Evolutionary conservation across 2,888 invertebrate species (phyloP).

Genomic region (Nymphalis urticae): DNA sequence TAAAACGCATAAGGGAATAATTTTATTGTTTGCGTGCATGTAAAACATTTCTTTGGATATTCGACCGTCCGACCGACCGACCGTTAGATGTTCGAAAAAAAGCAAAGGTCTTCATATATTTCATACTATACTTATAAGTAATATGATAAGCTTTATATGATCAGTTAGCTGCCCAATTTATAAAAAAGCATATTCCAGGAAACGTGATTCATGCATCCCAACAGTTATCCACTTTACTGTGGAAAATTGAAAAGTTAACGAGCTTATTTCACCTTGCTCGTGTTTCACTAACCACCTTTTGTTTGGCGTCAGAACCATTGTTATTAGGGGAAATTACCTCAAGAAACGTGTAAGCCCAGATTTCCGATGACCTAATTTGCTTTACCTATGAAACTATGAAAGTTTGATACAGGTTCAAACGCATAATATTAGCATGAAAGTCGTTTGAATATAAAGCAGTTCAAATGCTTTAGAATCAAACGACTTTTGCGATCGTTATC

Average conservation of each 20-base stretch:
- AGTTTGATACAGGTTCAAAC: slow-evolving; percentile 12
- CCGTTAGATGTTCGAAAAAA: too few species aligned
- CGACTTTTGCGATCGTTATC: slow-evolving; percentile 11
- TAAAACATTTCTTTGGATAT: too few species aligned
- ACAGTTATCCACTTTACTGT: slow-evolving; percentile 44
- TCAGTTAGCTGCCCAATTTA: neutral
- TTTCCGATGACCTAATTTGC: slow-evolving; percentile 53
- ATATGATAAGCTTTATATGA: neutral
- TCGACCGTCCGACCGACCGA: too few species aligned
- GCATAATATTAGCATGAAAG: slow-evolving; percentile 8
- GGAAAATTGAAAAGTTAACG: slow-evolving; percentile 79
- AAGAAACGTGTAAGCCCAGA: slow-evolving; percentile 58
- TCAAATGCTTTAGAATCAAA: slow-evolving; percentile 3
- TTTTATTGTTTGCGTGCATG: too few species aligned
- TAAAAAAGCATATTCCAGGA: neutral
- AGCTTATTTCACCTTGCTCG: slow-evolving; percentile 67
- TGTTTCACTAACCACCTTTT: slow-evolving; percentile 66
- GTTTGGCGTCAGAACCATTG: slow-evolving; percentile 62
- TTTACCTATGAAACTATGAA: slow-evolving; percentile 5
- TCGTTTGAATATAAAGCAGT: slow-evolving; percentile 12
- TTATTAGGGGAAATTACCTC: slow-evolving; percentile 66
- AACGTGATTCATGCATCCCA: slow-evolving; percentile 3
- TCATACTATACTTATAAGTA: too few species aligned
- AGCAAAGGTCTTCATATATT: too few species aligned
- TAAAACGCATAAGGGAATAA: too few species aligned